Evolutionary conservation across 2,888 invertebrate species (phyloP), one percentile per base, ranked within the genome.

Genomic region (Drosophila pseudotakahashii): DNA sequence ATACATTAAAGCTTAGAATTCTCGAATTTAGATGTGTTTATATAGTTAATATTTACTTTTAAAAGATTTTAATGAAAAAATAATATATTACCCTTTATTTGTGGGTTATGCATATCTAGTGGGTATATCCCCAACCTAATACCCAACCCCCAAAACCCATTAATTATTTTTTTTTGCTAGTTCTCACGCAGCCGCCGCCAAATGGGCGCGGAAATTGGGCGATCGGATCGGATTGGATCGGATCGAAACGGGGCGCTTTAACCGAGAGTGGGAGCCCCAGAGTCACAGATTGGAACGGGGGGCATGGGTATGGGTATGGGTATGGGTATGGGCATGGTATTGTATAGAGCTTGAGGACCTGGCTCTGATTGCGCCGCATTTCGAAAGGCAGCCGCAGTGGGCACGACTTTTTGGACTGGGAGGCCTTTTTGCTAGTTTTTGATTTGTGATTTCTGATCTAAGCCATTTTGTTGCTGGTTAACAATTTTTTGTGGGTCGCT

Each of bases 181-280:
- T 81, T 81, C 81, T 87, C 84, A 81, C 87, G 81, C 84, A 87
- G 76, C 32, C 61, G 84, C 73, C 77, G 80, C 73, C 75, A 71
- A 76, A 74, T 76, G 87, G 81, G 87, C 84, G 85, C 87, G 84
- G 87, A 87, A 81, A 81, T 87, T 81, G 87, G 74, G 74, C 81
- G 47, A 32, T 48, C 32, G 39, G 47, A 32, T 48, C 32, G 39
- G 51, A 51, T 51, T 32, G 41, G 67, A 34, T 39, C 26, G 45
- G 41, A 52, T 63, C 50, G 64, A 64, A 39, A 36, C 48, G 62
- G 39, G 19, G 61, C 11, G 45, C 26, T 44, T 6, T 11, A 58
- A n/a, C 42, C 32, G 14, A 26, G 26, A 58, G 59, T 60, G 58
- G 60, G 32, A 47, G 61, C 57, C 50, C 13, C n/a, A 2, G 23